These are phyloP conservation scores for human (Homo sapiens) DNA, from an alignment of 2,113 vertebrate genomes.

Conservation along the genomic window DNA sequence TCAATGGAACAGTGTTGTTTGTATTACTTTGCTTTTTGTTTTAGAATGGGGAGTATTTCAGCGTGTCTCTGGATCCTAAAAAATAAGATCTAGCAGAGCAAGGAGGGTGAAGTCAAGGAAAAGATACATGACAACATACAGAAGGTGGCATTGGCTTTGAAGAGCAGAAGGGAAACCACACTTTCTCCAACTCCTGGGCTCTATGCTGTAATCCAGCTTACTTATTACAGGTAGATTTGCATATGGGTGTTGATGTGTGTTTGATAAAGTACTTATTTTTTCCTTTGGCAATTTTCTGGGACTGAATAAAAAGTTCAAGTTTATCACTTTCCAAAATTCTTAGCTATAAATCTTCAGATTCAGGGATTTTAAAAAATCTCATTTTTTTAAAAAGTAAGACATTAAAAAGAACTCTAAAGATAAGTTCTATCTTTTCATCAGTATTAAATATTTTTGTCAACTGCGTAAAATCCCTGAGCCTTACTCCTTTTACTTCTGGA, in stretches of 20 bases:
- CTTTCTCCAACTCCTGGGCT: background rate
- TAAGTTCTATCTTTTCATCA: background rate
- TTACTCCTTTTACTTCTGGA: background rate
- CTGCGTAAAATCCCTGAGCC: background rate
- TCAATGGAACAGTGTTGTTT: background rate
- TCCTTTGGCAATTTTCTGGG: background rate
- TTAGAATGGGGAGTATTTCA: background rate
- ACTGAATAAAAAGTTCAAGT: background rate
- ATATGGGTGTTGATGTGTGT: no score
- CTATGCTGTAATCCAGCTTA: background rate
- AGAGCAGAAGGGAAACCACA: background rate
- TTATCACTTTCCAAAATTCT: background rate
- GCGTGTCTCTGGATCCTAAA: background rate
- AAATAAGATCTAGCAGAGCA: background rate
- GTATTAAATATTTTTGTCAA: background rate
- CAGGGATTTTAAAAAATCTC: background rate
- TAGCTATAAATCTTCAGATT: background rate
- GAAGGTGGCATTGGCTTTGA: background rate
- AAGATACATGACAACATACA: background rate
- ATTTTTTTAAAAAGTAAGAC: background rate
- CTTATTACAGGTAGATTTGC: background rate
- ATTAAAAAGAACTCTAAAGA: background rate
- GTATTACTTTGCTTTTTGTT: background rate
- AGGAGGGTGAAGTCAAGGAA: background rate
- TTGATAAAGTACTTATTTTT: background rate